These are phyloP conservation scores for Batillaria attramentaria DNA, from an alignment of 1,140 invertebrate genomes.

Conservation along the genomic window DNA sequence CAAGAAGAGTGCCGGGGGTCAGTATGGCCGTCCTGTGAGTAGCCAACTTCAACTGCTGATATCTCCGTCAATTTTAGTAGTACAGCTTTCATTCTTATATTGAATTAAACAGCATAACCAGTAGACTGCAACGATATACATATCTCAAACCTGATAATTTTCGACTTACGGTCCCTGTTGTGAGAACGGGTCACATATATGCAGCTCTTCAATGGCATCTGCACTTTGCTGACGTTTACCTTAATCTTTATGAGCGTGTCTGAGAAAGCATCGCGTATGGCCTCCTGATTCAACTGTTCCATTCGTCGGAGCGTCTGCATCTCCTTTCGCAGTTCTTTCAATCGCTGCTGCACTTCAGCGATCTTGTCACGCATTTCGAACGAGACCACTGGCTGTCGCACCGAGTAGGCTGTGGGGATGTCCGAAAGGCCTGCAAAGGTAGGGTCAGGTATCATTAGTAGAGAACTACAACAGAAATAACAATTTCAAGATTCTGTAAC, in stretches of 20 bases:
- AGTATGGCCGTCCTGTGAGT: too few relatives aligned
- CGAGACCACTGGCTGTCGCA: conserved; percentile 25
- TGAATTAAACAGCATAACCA: too few relatives aligned
- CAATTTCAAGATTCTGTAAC: background rate
- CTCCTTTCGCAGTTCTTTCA: conserved; percentile 76
- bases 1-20: too few relatives aligned
- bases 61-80: too few relatives aligned
- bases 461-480: background rate
- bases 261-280: conserved; percentile 90
- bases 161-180: too few relatives aligned
- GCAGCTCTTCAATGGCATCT: too few relatives aligned
- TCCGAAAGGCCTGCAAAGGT: conserved; percentile 47
- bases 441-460: background rate
- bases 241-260: conserved; percentile 79
- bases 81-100: too few relatives aligned
- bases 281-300: conserved; percentile 91
- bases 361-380: conserved; percentile 24
- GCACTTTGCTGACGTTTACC: conserved; percentile 56
- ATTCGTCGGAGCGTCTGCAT: conserved; percentile 89
- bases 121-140: too few relatives aligned
- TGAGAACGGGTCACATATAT: too few relatives aligned
- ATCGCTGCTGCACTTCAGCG: background rate
- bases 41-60: too few relatives aligned
- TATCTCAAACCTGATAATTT: too few relatives aligned
- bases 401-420: conserved; percentile 33